Conservation (phyloP, 2,797 vertebrate genomes). For the Periparus ater region DNA sequence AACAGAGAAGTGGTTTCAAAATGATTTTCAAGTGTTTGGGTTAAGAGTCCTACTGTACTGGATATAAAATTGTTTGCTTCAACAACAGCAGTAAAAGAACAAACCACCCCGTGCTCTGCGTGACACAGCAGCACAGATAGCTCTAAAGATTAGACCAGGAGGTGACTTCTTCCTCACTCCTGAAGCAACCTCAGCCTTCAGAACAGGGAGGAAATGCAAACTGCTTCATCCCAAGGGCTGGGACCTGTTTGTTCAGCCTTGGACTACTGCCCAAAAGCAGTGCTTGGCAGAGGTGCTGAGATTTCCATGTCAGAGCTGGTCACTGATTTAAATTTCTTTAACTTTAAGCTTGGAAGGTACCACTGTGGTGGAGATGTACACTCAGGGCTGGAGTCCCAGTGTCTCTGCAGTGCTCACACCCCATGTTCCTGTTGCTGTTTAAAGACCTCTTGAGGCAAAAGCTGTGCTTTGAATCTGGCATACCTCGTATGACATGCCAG, state of each 20-base stretch:
- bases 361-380: background rate
- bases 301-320: background rate
- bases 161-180: background rate
- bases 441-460: background rate
- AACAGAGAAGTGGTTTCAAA: slow-evolving; percentile 38
- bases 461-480: background rate
- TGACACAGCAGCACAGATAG: background rate
- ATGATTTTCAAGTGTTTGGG: slow-evolving; percentile 47
- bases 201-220: background rate
- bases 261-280: background rate
- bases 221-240: background rate
- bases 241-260: slow-evolving; percentile 15
- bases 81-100: slow-evolving; percentile 21
- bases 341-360: background rate
- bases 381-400: background rate
- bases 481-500: fast-evolving
- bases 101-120: background rate
- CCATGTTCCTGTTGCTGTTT: background rate
- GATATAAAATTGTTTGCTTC: slow-evolving; percentile 46
- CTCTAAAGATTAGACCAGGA: background rate
- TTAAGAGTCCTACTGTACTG: slow-evolving; percentile 27
- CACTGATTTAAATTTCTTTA: background rate
- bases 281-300: background rate
- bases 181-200: background rate
- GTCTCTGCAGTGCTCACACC: background rate